These are phyloP conservation scores for Calidris pygmaea DNA, from an alignment of 2,113 vertebrate genomes.

Conservation along the genomic window DNA sequence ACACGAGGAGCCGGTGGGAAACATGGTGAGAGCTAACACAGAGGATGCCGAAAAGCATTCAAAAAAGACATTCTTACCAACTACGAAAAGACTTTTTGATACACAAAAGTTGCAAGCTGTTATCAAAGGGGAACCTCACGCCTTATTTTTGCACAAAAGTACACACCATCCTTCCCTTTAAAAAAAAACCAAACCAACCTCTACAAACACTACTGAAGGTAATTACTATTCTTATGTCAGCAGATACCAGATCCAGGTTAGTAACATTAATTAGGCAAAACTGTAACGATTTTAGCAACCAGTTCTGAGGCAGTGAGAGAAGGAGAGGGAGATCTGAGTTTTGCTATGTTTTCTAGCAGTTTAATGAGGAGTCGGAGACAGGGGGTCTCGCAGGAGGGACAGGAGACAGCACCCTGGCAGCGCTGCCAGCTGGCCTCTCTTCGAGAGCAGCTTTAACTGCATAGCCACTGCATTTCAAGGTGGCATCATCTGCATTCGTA, in stretches of 20 bases:
- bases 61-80: neutral
- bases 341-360: neutral
- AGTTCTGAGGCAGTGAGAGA: neutral
- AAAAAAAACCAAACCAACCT: neutral
- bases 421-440: neutral
- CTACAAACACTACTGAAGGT: neutral
- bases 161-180: neutral
- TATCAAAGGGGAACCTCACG: neutral
- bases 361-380: neutral
- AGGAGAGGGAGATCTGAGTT: neutral
- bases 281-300: neutral
- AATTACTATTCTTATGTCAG: neutral
- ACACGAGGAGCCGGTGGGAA: neutral
- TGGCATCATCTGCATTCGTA: neutral
- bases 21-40: neutral
- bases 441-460: neutral
- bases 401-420: neutral
- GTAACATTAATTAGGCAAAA: neutral
- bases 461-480: neutral
- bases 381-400: neutral
- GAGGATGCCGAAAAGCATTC: neutral
- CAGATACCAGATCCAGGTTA: neutral
- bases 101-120: neutral
- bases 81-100: neutral
- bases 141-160: neutral